Evolutionary conservation across 2,113 vertebrate species (phyloP).

Genomic region (Prolemur simus): DNA sequence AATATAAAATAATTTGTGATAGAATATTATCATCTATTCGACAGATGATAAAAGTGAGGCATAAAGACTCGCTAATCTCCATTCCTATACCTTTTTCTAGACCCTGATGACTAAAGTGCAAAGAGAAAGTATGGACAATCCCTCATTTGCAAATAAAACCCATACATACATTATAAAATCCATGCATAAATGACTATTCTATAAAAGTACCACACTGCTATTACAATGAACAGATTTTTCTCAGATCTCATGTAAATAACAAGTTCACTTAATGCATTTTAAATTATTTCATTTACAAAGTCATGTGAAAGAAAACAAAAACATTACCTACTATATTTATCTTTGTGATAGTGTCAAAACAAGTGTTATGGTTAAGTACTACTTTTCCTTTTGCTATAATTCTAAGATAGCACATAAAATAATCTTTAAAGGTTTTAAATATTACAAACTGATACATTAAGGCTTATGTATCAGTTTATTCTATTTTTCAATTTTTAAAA

Average conservation of each 20-base stretch:
- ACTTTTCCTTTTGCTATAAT: slow-evolving; percentile 32
- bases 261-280: neutral
- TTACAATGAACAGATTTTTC: neutral
- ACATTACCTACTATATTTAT: neutral
- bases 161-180: neutral
- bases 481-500: neutral
- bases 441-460: slow-evolving; percentile 13
- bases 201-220: neutral
- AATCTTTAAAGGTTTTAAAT: neutral
- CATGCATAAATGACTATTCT: neutral
- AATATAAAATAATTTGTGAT: neutral
- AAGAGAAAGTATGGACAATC: neutral
- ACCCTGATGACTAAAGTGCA: neutral
- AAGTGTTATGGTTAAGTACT: neutral
- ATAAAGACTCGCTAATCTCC: neutral
- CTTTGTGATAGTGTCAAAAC: slow-evolving; percentile 4
- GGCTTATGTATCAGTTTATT: neutral
- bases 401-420: neutral
- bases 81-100: neutral
- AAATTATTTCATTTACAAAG: slow-evolving; percentile 50
- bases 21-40: neutral
- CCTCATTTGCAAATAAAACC: neutral
- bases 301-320: slow-evolving; percentile 34
- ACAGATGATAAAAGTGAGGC: neutral
- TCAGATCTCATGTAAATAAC: slow-evolving; percentile 24